phyloP scores from a whole-genome alignment of 2,113 vertebrate genomes.

The Plecturocebus donacophilus region DNA sequence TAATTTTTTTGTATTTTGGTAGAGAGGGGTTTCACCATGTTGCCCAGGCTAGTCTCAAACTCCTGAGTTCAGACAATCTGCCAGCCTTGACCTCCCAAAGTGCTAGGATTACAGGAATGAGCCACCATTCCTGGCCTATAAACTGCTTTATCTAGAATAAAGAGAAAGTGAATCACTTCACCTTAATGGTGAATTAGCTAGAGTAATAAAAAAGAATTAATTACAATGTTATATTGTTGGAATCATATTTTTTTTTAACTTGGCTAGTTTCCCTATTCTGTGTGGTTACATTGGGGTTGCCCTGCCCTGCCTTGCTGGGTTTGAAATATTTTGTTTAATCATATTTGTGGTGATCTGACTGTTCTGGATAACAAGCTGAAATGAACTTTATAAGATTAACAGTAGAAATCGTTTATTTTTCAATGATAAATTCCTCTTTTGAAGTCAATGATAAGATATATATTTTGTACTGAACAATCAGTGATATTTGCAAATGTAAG shows the following conservation, averaged over 20 bases:
- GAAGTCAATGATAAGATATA: constrained; percentile 19
- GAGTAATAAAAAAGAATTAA: constrained; percentile 5
- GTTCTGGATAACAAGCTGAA: constrained; percentile 28
- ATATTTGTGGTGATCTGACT: constrained; percentile 40
- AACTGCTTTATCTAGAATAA: neutral
- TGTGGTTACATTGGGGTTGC: neutral
- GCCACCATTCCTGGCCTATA: neutral
- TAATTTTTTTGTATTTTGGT: no score
- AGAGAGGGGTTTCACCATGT: no score
- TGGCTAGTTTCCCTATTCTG: neutral
- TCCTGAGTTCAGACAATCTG: no score
- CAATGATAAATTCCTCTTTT: constrained; percentile 37
- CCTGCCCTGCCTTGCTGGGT: neutral
- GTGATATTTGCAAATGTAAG: constrained; percentile 10
- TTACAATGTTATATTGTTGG: neutral
- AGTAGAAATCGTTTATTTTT: constrained; percentile 4
- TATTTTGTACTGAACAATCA: constrained; percentile 48
- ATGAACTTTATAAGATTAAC: constrained; percentile 4
- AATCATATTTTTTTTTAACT: constrained; percentile 37
- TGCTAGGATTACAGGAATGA: no score
- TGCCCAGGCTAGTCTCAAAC: no score
- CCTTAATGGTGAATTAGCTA: neutral
- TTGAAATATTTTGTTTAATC: constrained; percentile 28
- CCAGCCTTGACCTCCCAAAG: no score
- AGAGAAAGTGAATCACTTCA: constrained; percentile 28